Percentiles rank a stretch among this genome's conserved stretches.
Evolutionary conservation across 2,888 invertebrate genomes (phyloP).

Genomic region (Meteorus cinctellus): DNA sequence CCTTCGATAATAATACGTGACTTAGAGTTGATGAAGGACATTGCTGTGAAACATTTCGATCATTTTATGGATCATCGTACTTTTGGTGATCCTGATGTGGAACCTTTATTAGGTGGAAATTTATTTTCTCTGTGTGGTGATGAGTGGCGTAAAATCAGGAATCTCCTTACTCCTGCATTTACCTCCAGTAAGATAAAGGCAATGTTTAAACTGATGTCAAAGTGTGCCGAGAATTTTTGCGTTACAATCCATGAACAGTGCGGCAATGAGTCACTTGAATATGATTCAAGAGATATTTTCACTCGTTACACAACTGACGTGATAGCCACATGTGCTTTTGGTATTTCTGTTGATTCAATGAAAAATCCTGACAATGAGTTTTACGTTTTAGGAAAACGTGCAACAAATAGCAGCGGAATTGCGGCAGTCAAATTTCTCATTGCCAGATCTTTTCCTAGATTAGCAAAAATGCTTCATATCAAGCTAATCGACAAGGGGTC

Average conservation of each 20-base stretch:
- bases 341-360: slow-evolving; percentile 51
- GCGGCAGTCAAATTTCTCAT: background rate
- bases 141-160: slow-evolving; percentile 44
- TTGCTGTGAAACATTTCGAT: slow-evolving; percentile 62
- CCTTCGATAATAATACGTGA: slow-evolving; percentile 62
- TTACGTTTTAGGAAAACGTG: slow-evolving; percentile 36
- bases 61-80: slow-evolving; percentile 61
- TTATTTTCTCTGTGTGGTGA: slow-evolving; percentile 45
- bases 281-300: slow-evolving; percentile 65
- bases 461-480: slow-evolving; percentile 36
- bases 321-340: slow-evolving; percentile 64
- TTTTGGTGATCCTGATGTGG: slow-evolving; percentile 47
- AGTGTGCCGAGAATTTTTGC: slow-evolving; percentile 43
- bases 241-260: slow-evolving; percentile 47
- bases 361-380: slow-evolving; percentile 25
- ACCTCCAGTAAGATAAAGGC: slow-evolving; percentile 50
- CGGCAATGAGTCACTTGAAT: slow-evolving; percentile 31
- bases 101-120: slow-evolving; percentile 47
- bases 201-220: slow-evolving; percentile 50
- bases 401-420: slow-evolving; percentile 24
- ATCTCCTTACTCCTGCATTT: slow-evolving; percentile 46
- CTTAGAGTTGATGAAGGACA: slow-evolving; percentile 60
- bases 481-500: slow-evolving; percentile 25
- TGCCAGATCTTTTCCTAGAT: background rate
- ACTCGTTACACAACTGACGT: slow-evolving; percentile 61